Evolutionary conservation across 2,888 invertebrate genomes (phyloP).

Genomic region (Tromatobia lineatoria): DNA sequence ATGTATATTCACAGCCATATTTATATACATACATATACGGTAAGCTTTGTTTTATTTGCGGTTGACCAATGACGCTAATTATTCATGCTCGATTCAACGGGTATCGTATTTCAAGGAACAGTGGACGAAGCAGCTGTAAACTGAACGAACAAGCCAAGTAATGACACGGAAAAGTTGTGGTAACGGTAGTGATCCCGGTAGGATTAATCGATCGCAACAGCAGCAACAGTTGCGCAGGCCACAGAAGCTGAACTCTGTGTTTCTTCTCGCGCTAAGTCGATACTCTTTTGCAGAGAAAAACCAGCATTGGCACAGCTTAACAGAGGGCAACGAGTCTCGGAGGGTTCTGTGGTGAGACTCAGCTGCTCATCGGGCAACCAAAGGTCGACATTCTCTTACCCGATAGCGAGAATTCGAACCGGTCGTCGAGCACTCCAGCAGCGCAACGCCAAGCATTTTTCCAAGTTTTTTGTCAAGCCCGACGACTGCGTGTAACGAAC

Average conservation of each 20-base stretch:
- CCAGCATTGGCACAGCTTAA: not conserved
- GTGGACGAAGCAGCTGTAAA: conserved; percentile 11
- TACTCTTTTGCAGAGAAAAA: conserved; percentile 25
- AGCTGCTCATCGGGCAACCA: conserved; percentile 48
- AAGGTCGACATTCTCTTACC: conserved; percentile 68
- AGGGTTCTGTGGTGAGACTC: conserved; percentile 8
- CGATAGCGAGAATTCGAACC: conserved; percentile 79
- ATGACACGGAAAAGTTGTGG: conserved; percentile 67
- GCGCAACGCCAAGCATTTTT: conserved; percentile 69
- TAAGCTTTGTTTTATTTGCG: conserved; percentile 35
- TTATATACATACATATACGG: conserved; percentile 6
- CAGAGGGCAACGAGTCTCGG: not conserved
- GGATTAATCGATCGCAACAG: conserved; percentile 60
- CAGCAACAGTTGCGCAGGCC: conserved; percentile 14
- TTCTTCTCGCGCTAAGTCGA: conserved; percentile 15
- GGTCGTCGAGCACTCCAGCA: conserved; percentile 68
- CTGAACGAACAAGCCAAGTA: conserved; percentile 32
- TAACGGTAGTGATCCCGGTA: conserved; percentile 63
- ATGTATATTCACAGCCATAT: not conserved
- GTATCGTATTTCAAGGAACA: conserved; percentile 56
- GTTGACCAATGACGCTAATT: conserved; percentile 61
- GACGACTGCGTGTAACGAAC: conserved; percentile 22
- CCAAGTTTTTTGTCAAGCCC: conserved; percentile 69
- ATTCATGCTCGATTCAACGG: conserved; percentile 44
- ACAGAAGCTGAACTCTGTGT: conserved; percentile 20